A percentile compares a stretch with the other conserved stretches of the same genome.
Evolutionary conservation across 2,113 vertebrate genomes (phyloP).

Genomic region (Phoenicopterus ruber): DNA sequence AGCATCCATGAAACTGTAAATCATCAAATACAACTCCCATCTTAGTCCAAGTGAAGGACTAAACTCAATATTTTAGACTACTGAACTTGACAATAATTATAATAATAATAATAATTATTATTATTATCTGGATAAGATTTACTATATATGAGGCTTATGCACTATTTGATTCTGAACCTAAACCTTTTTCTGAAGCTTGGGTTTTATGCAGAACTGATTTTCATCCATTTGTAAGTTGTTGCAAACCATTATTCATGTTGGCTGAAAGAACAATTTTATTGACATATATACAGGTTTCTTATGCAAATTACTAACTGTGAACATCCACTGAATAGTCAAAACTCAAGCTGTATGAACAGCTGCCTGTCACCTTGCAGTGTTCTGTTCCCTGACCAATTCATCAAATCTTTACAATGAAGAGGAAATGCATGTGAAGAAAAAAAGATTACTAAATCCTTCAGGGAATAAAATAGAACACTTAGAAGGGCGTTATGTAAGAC

Average conservation of each 20-base stretch:
- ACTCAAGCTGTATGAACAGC: background rate
- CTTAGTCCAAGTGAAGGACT: background rate
- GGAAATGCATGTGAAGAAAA: background rate
- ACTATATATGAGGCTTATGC: background rate
- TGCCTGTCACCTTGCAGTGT: background rate
- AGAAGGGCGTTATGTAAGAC: background rate
- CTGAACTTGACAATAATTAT: background rate
- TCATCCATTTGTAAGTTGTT: background rate
- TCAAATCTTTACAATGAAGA: background rate
- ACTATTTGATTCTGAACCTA: background rate
- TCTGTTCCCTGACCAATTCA: background rate
- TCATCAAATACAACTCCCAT: background rate
- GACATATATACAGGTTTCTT: background rate
- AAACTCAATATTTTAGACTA: background rate
- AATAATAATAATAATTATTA: too few relatives aligned
- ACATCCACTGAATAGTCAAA: background rate
- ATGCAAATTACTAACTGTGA: background rate
- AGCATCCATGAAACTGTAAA: background rate
- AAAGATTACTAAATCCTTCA: background rate
- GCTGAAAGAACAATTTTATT: background rate
- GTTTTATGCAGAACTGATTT: background rate
- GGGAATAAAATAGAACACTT: background rate
- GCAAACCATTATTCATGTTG: background rate
- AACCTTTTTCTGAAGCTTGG: background rate
- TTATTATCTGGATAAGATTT: background rate